These are phyloP conservation scores for Phengaris arion DNA, from an alignment of 2,888 invertebrate genomes.

Conservation along the genomic window DNA sequence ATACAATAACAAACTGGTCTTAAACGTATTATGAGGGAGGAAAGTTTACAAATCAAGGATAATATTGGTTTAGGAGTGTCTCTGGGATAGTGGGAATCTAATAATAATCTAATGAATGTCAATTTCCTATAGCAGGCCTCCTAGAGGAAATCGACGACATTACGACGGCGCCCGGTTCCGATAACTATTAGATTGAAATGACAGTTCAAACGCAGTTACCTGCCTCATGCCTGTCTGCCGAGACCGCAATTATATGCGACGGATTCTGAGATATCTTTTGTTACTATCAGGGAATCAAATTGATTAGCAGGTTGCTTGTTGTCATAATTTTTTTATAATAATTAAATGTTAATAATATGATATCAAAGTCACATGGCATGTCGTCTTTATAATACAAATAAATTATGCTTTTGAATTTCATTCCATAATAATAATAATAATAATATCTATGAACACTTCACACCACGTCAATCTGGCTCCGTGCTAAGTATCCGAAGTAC, in stretches of 20 bases:
- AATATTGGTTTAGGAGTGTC: constrained; percentile 37
- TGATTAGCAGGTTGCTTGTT: no score
- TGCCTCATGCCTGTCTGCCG: background rate
- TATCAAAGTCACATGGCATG: no score
- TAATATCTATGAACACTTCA: no score
- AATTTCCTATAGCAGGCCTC: constrained; percentile 50
- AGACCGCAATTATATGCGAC: background rate
- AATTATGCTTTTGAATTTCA: no score
- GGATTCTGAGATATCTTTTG: background rate
- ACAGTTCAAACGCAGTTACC: constrained; percentile 41
- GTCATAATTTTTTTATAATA: no score
- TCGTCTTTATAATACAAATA: no score
- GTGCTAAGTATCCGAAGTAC: no score
- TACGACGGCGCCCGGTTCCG: constrained; percentile 44
- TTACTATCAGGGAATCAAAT: no score
- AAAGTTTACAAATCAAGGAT: constrained; percentile 34
- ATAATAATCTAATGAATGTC: constrained; percentile 53
- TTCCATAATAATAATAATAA: no score
- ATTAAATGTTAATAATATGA: no score
- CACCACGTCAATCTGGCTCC: no score
- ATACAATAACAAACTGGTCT: constrained; percentile 10
- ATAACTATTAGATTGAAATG: constrained; percentile 46
- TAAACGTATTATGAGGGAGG: constrained; percentile 2
- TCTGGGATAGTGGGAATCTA: constrained; percentile 33
- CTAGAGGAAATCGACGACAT: constrained; percentile 42